A percentile compares a stretch with the other conserved stretches of the same genome.
phyloP scores from a whole-genome alignment of 2,797 vertebrate species.

The Limnodromus scolopaceus region DNA sequence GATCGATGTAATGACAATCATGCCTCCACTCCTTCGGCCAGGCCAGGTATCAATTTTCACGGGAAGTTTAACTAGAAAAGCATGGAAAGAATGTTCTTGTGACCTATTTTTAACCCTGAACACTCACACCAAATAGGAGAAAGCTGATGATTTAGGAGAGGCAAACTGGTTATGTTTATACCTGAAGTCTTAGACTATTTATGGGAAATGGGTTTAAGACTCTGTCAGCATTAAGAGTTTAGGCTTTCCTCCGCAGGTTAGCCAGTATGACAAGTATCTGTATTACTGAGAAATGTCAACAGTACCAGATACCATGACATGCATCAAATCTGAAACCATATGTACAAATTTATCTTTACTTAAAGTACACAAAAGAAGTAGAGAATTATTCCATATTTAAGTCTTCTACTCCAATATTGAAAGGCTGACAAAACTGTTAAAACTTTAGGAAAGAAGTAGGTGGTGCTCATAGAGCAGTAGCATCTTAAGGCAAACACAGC shows the following conservation, averaged over 20 bases:
- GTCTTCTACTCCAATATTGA: neutral
- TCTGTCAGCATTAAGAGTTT: neutral
- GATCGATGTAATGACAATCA: conserved; percentile 75
- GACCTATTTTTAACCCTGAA: neutral
- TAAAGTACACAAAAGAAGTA: neutral
- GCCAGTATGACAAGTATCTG: neutral
- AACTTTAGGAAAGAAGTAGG: neutral
- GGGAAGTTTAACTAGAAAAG: conserved; percentile 30
- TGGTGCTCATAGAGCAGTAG: neutral
- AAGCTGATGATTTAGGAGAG: neutral
- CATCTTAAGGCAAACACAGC: neutral
- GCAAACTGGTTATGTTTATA: neutral
- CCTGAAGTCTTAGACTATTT: neutral
- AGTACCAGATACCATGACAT: neutral
- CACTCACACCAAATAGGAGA: neutral
- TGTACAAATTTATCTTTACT: neutral
- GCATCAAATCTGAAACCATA: neutral
- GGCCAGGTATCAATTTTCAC: conserved; percentile 69
- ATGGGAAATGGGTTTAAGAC: neutral
- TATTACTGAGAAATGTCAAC: neutral
- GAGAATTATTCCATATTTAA: neutral
- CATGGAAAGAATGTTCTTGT: neutral
- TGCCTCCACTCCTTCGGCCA: conserved; percentile 70
- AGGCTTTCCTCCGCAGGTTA: neutral
- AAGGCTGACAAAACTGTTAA: neutral